Evolutionary conservation across 2,113 vertebrate species (phyloP).

Genomic region (Chrysochloris asiatica): DNA sequence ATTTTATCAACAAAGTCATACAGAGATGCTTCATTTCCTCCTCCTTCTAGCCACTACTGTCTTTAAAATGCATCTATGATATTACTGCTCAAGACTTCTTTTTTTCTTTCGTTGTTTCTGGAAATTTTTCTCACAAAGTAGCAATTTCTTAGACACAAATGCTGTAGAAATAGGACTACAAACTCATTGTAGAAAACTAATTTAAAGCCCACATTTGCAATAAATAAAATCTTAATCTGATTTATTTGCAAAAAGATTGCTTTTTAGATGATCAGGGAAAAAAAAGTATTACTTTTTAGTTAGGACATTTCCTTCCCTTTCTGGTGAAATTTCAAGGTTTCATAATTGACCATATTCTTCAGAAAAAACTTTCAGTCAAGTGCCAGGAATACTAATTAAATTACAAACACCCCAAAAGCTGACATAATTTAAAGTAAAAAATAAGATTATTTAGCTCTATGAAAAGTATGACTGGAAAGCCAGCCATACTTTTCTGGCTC

Average conservation of each 20-base stretch:
- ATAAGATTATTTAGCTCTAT: not conserved
- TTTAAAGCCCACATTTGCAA: not conserved
- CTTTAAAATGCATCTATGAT: not conserved
- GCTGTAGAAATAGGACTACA: not conserved
- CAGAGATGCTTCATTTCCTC: not conserved
- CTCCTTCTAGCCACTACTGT: not conserved
- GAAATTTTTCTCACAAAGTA: not conserved
- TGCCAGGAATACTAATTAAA: not conserved
- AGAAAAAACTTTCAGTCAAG: not conserved
- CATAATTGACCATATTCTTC: not conserved
- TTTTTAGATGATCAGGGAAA: not conserved
- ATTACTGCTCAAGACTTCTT: not conserved
- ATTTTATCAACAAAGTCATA: not conserved
- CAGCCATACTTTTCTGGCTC: not conserved
- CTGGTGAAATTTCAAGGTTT: not conserved
- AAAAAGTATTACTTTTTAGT: not conserved
- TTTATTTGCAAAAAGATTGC: not conserved
- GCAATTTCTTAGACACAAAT: not conserved
- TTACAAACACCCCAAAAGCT: not conserved
- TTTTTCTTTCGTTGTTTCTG: not conserved
- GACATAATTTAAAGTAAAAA: not conserved
- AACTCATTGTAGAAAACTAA: constrained; percentile 3
- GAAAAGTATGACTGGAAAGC: not conserved
- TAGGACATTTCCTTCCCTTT: not conserved
- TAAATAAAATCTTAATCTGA: not conserved